These are phyloP conservation scores for Xylocopa sonorina DNA, from an alignment of 1,140 invertebrate species.

Conservation along the genomic window DNA sequence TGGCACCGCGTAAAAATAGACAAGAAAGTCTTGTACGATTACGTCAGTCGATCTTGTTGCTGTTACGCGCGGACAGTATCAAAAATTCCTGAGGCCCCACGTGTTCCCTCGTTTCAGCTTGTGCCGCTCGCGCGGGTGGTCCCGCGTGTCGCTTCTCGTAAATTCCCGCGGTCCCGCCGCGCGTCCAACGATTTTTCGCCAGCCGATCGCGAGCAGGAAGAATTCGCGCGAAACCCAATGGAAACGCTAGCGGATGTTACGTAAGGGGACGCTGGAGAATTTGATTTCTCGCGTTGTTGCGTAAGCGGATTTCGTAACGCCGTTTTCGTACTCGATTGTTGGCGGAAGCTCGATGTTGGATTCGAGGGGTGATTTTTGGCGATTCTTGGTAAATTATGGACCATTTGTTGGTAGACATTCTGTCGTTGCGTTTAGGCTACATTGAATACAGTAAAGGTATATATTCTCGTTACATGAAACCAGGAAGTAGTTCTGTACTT, in stretches of 20 bases:
- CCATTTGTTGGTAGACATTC: background rate
- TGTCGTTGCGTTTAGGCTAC: too few relatives aligned
- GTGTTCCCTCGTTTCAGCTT: background rate
- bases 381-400: background rate
- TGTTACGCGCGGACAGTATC: conserved; percentile 3
- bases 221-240: background rate
- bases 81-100: conserved; percentile 44
- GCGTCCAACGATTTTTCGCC: background rate
- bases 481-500: too few relatives aligned
- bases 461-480: too few relatives aligned
- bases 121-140: conserved; percentile 46
- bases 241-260: background rate
- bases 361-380: too few relatives aligned
- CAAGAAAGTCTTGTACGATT: conserved; percentile 42
- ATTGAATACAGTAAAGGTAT: too few relatives aligned
- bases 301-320: conserved; percentile 14
- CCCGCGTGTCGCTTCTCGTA: conserved; percentile 8
- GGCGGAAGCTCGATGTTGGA: background rate
- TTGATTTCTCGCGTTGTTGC: background rate
- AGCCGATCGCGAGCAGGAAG: too few relatives aligned
- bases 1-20: conserved; percentile 47
- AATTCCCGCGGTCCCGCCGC: background rate
- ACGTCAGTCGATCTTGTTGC: conserved; percentile 52
- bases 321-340: background rate
- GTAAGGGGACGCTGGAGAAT: background rate